Evolutionary conservation across 2,113 vertebrate genomes (phyloP).

Genomic region (Nothocercus julius): DNA sequence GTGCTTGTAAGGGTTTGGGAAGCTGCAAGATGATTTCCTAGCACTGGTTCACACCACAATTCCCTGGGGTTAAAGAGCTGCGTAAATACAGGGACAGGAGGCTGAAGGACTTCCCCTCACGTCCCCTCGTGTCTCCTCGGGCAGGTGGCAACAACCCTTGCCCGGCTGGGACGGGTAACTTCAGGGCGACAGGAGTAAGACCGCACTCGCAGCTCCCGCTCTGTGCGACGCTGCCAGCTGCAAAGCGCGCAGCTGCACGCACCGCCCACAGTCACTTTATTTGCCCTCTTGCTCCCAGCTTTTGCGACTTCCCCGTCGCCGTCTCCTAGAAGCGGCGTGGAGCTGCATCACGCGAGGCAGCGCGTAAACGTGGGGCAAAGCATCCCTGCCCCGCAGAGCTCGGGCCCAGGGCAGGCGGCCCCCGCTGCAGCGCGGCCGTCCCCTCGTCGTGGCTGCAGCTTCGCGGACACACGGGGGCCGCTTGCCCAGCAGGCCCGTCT

Average conservation of each 20-base stretch:
- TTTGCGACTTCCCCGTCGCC: neutral
- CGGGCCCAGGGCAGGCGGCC: neutral
- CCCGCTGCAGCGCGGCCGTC: too few species aligned
- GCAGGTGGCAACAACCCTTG: neutral
- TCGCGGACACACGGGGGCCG: rapidly evolving
- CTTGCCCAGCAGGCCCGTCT: neutral
- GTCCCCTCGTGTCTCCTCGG: rapidly evolving
- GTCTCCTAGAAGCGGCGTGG: neutral
- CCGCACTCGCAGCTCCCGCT: neutral
- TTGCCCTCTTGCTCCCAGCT: neutral
- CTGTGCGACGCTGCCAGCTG: neutral
- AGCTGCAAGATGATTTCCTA: neutral
- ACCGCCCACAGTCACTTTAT: neutral
- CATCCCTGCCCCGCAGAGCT: neutral
- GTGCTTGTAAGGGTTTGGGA: neutral
- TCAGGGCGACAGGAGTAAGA: neutral
- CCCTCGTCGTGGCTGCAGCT: neutral
- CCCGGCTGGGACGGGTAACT: rapidly evolving
- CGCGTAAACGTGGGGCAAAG: rapidly evolving
- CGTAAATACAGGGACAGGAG: neutral
- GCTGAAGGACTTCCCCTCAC: neutral
- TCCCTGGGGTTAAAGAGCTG: neutral
- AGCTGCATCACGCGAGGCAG: neutral
- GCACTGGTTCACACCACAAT: neutral
- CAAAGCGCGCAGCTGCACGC: neutral